Evolutionary conservation across 2,888 invertebrate species (phyloP).

Genomic region (Sesia bembeciformis): DNA sequence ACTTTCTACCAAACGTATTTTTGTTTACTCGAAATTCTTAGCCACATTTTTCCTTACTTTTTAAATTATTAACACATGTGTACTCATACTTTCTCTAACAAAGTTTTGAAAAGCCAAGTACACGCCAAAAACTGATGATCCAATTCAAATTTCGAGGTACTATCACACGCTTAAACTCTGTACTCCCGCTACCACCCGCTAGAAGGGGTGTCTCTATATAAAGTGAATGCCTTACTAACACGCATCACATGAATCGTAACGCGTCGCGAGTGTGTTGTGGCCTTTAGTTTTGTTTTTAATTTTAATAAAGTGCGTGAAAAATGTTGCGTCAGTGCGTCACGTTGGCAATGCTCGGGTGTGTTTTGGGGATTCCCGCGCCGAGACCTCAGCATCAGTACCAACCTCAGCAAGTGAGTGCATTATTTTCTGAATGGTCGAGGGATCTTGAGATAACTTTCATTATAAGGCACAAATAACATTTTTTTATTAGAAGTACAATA

Average conservation of each 20-base stretch:
- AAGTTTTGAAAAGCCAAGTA: no score
- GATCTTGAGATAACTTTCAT: no score
- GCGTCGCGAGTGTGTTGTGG: constrained; percentile 52
- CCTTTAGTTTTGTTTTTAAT: constrained; percentile 20
- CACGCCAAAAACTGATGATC: constrained; percentile 3
- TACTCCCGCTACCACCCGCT: constrained; percentile 36
- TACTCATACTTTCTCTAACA: no score
- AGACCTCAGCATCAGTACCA: constrained; percentile 52
- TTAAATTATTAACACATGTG: no score
- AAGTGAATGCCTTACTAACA: constrained; percentile 47
- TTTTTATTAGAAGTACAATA: background rate
- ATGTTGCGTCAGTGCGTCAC: constrained; percentile 57
- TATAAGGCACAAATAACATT: no score
- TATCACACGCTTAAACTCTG: constrained; percentile 6
- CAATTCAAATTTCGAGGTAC: constrained; percentile 10
- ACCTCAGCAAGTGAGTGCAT: constrained; percentile 45
- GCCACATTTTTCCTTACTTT: no score
- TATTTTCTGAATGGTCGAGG: background rate
- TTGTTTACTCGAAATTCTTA: no score
- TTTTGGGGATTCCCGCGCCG: constrained; percentile 33
- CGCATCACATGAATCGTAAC: constrained; percentile 50
- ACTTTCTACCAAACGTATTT: no score
- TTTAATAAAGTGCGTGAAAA: constrained; percentile 34
- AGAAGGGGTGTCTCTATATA: constrained; percentile 69
- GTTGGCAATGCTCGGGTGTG: constrained; percentile 54